These are phyloP conservation scores for Orthosia cruda DNA, from an alignment of 2,888 invertebrate species.

Conservation along the genomic window DNA sequence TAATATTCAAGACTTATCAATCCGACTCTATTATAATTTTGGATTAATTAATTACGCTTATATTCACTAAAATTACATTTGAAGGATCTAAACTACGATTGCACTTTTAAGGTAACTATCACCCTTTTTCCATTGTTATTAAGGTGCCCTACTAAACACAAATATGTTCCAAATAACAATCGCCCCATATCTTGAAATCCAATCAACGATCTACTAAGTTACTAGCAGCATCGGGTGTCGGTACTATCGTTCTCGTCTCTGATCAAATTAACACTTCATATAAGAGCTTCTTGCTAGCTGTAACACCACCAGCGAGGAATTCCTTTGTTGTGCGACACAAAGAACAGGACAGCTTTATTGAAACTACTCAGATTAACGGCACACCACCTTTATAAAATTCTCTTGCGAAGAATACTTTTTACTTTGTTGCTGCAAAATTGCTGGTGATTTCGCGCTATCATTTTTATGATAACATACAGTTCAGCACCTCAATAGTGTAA, in stretches of 20 bases:
- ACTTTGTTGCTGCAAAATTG: neutral
- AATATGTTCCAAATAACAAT: neutral
- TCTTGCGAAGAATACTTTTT: constrained; percentile 20
- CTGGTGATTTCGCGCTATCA: neutral
- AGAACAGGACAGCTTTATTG: constrained; percentile 69
- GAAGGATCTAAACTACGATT: neutral
- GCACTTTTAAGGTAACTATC: no score
- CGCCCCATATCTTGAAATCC: constrained; percentile 3
- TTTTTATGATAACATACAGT: no score
- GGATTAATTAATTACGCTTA: no score
- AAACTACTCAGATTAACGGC: constrained; percentile 62
- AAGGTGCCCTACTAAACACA: neutral
- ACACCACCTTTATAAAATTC: constrained; percentile 43
- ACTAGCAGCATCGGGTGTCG: constrained; percentile 9
- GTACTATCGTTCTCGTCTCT: constrained; percentile 26
- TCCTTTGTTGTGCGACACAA: constrained; percentile 71
- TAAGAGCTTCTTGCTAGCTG: constrained; percentile 52
- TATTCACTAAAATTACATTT: neutral
- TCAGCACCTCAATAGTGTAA: no score
- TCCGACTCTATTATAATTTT: neutral
- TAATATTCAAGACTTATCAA: neutral
- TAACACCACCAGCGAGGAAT: constrained; percentile 52
- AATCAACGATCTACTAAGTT: constrained; percentile 15
- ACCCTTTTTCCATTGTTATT: no score
- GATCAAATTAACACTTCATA: constrained; percentile 67